phyloP scores from a whole-genome alignment of 2,113 vertebrate species.

The Leucoraja erinaceus region DNA sequence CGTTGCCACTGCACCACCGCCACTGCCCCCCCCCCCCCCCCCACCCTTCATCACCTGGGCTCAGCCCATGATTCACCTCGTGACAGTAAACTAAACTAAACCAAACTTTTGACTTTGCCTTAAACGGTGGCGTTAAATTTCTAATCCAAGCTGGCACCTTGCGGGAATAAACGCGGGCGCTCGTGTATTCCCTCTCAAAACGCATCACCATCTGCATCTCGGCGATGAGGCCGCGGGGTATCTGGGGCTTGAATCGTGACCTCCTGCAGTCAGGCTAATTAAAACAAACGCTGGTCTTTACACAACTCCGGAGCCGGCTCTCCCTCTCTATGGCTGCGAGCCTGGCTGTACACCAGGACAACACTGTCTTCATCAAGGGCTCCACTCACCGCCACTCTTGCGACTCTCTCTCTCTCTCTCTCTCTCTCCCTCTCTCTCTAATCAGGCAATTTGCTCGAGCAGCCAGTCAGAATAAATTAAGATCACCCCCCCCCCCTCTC shows the following conservation, averaged over 20 bases:
- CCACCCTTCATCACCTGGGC: too few species aligned
- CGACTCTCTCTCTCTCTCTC: too few species aligned
- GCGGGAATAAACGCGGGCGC: too few species aligned
- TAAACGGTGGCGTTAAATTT: conserved; percentile 10
- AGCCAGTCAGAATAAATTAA: too few species aligned
- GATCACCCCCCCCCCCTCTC: too few species aligned
- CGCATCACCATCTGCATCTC: neutral
- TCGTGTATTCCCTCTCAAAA: conserved; percentile 3
- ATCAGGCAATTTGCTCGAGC: too few species aligned
- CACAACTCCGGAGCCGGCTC: neutral
- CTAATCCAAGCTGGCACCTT: neutral
- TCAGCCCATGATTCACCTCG: too few species aligned
- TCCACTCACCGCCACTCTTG: neutral
- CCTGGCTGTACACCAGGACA: neutral
- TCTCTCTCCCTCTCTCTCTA: too few species aligned
- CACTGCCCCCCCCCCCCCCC: too few species aligned
- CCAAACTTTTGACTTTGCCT: neutral
- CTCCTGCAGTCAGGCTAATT: neutral
- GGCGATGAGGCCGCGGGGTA: neutral
- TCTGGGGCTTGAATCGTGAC: neutral
- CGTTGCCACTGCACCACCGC: neutral
- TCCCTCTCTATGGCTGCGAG: neutral
- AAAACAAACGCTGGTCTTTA: conserved; percentile 2
- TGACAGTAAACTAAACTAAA: too few species aligned
- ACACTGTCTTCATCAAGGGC: neutral